Evolutionary conservation across 35 echinoderm and acorn worm species (phyloP), one percentile per base, ranked within the genome.

Genomic region (Hemicentrotus pulcherrimus): DNA sequence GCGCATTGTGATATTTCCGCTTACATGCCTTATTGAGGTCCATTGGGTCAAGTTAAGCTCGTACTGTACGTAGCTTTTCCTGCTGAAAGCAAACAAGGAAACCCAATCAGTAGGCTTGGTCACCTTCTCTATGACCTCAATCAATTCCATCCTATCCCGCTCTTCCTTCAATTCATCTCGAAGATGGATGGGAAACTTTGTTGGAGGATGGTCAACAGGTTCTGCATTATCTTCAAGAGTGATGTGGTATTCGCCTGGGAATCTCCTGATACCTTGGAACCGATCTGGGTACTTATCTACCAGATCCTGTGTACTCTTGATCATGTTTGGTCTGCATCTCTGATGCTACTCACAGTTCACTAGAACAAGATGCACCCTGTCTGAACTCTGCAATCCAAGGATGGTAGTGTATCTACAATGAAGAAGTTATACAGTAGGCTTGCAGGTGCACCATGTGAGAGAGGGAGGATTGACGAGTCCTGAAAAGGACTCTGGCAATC

Each of bases 161-260:
- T 98, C 96, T 35, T 55, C 35, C 58, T 96, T 97, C 19, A 98
- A 94, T 31, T 98, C 95, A 45, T 97, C 95, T 18, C 46, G 31
- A 33, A 96, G 95, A 28, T 97, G 95, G 52, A 98, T 97, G 6
- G 95, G 71, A 85, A 95, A 96, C 50, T 96, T 96, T 35, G 88
- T 48, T 28, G 96, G 93, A 9, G 97, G 91, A 9, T 13, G 46
- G n/a, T n/a, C n/a, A n/a, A n/a, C n/a, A n/a, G n/a, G n/a, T n/a
- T n/a, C n/a, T n/a, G n/a, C n/a, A n/a, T n/a, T n/a, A n/a, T n/a
- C n/a, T n/a, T n/a, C n/a, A n/a, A n/a, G n/a, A n/a, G n/a, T n/a
- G n/a, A n/a, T 86, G 65, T 94, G 24, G n/a, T 24, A 94, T 86
- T 86, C 60, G n/a, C 94, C 94, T 35, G 61, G 94, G 46, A 94